Evolutionary conservation across 2,888 invertebrate genomes (phyloP), one percentile per base, ranked within the genome.

Genomic region (Melipona bicolor): DNA sequence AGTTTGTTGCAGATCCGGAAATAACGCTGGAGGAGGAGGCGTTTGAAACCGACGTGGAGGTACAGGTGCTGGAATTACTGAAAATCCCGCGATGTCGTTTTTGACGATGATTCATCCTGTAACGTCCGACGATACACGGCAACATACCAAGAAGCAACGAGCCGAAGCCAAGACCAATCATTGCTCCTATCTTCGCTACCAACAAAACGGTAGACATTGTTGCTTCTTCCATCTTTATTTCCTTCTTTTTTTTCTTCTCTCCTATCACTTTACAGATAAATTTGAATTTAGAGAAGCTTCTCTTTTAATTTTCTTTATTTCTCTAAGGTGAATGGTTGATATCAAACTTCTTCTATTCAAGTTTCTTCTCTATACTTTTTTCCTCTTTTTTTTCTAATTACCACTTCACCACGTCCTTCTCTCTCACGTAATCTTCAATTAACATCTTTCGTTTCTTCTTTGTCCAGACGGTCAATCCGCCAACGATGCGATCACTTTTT

Each of bases 141-240:
- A 96, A 90, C 79, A 96, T 94, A 54, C 97, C 97, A 54, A 96
- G 93, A 4, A 95, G 77, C 83, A 96, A 95, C 0, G 96, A 96
- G 17, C 95, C 95, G 6, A 95, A 87, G 11, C 96, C 96, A 86
- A 97, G 94, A 4, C 96, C 95, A 50, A 95, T 85, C 95, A 97
- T 96, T 1, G 96, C 95, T 17, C 96, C 95, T 77, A 96, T 93
- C 94, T 97, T 97, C 4, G 96, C 95, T 65, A 95, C 89, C 24
- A 96, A 91, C 0, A 96, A 90, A 49, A 91, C 86, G 59, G 90
- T 89, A 61, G 91, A 82, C 52, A 82, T 73, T 11, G 83, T 75
- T 27, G 81, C 15, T 27, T 90, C 82, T 21, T 89, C 92, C 92
- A 90, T 90, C n/a, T 81, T 61, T 64, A 9, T 50, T 24, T 27